These are phyloP conservation scores for Diadema setosum DNA, from an alignment of 35 echinoderm and acorn worm species.

Conservation along the genomic window DNA sequence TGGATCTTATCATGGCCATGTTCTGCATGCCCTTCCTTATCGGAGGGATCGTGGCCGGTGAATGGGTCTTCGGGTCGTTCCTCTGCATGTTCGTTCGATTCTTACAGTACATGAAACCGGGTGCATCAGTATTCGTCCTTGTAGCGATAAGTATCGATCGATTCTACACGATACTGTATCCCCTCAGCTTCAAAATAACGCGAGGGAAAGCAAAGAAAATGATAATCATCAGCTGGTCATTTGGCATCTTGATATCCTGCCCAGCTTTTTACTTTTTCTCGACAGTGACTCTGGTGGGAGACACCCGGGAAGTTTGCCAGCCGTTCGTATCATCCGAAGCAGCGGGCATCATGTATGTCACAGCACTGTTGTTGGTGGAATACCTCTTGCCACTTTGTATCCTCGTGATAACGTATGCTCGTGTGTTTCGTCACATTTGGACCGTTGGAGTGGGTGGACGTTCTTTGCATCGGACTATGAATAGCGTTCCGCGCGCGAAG, in stretches of 20 bases:
- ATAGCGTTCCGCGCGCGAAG: slow-evolving; percentile 91
- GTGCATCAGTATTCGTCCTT: slow-evolving; percentile 64
- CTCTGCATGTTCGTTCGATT: slow-evolving; percentile 79
- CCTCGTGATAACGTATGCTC: slow-evolving; percentile 55
- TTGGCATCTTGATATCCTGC: slow-evolving; percentile 50
- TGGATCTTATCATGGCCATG: slow-evolving; percentile 62
- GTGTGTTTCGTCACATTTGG: slow-evolving; percentile 86
- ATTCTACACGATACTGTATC: slow-evolving; percentile 96
- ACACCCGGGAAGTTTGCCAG: neutral
- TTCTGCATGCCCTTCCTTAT: slow-evolving; percentile 84
- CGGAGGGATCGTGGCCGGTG: slow-evolving; percentile 17
- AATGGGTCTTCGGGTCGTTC: slow-evolving; percentile 73
- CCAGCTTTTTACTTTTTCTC: slow-evolving; percentile 84
- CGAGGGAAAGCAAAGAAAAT: slow-evolving; percentile 85
- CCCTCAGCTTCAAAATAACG: slow-evolving; percentile 96
- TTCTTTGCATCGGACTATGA: slow-evolving; percentile 82
- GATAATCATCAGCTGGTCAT: slow-evolving; percentile 68
- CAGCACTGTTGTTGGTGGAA: slow-evolving; percentile 25
- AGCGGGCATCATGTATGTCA: slow-evolving; percentile 48
- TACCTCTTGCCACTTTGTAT: slow-evolving; percentile 62
- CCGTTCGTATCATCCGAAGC: slow-evolving; percentile 9
- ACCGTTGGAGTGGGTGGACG: slow-evolving; percentile 50
- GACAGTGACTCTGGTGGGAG: neutral
- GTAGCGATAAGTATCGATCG: slow-evolving; percentile 81
- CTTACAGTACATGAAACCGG: slow-evolving; percentile 67